Evolutionary conservation across 2,797 vertebrate species (phyloP).

Genomic region (Arctocebus calabarensis): DNA sequence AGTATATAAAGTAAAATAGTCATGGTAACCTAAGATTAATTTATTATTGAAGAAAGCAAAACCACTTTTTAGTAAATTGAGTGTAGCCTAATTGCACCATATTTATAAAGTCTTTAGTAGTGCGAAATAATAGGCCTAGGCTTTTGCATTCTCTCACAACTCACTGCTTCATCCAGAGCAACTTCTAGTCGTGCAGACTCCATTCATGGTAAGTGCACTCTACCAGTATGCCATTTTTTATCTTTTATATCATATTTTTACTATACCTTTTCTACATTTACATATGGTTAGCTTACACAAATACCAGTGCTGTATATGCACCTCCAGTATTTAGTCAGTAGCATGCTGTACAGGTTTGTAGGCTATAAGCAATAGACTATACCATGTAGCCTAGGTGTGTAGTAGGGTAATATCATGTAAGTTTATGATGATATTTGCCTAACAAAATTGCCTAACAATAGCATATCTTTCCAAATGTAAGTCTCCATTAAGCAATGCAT

Average conservation of each 20-base stretch:
- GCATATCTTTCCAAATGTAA: neutral
- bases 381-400: neutral
- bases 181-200: neutral
- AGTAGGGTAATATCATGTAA: neutral
- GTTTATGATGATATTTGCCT: neutral
- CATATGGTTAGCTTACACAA: neutral
- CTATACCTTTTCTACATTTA: neutral
- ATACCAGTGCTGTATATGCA: neutral
- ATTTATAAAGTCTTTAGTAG: neutral
- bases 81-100: neutral
- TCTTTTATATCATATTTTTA: neutral
- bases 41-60: neutral
- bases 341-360: neutral
- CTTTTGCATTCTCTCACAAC: neutral
- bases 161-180: neutral
- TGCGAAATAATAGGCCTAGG: neutral
- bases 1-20: neutral
- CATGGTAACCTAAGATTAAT: neutral
- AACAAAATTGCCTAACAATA: neutral
- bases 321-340: neutral
- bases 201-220: too few species aligned
- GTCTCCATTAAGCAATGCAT: neutral
- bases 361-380: too few species aligned
- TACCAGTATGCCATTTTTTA: neutral
- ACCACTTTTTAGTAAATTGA: neutral